Base-by-base conservation (phyloP, 2,888 invertebrate genomes). In the Campoplex capitator region DNA sequence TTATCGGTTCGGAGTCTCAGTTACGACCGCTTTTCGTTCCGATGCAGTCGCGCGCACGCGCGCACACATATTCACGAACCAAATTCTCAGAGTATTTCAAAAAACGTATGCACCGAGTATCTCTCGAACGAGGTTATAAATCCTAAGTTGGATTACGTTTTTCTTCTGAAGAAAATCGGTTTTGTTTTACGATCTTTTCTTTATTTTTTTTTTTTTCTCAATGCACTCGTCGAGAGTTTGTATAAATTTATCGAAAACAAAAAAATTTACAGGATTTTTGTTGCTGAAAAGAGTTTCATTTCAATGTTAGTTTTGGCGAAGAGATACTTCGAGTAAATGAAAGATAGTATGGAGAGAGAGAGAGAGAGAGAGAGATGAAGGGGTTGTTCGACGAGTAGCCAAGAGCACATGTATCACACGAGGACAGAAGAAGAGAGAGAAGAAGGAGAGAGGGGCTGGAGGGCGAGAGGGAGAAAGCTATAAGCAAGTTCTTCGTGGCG, bases 401-500 rank as follows among this genome's bases (percentile, higher is more conserved):
- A 70, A 45, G 68, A 70, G 68, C 68, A 70, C 68, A 70, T 70
- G 68, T 70, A 68, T 42, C 68, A 28, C 23, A 45, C 68, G 78
- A 35, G 35, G 51, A 67, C 45, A 56, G 38, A 74, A 62, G n/a
- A 35, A 13, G 8, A 32, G 23, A 11, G 42, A 28, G 56, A 6
- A 2, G 35, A 42, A 35, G 35, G 16, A 9, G 28, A 16, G 58
- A 45, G 58, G 45, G 45, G 45, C 11, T 13, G 45, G 16, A 23
- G 45, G 13, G 1, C 11, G 62, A 65, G 32, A 28, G 28, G 18
- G 16, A 48, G 48, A 23, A 18, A n/a, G 38, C 51, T 54, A 84
- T 80, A 78, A 71, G 77, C 78, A 56, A 78, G 83, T 74, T 79
- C 75, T 75, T 48, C 56, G 84, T 78, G 65, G 79, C 87, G 78